Conservation (phyloP, 1,140 invertebrate species). For the Latrodectus geometricus region DNA sequence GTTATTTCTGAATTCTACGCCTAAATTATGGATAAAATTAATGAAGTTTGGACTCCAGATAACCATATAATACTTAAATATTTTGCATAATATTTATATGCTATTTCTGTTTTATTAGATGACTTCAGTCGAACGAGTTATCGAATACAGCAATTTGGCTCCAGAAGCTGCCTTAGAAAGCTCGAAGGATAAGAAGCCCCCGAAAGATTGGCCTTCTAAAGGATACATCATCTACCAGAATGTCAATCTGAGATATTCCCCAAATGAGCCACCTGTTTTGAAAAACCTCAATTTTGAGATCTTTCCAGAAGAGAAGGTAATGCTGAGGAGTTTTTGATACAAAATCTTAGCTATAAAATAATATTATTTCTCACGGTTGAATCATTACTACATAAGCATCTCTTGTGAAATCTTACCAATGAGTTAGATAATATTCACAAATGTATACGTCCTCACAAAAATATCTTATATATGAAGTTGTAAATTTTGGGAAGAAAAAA, state of each 20-base stretch:
- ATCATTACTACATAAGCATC: no score
- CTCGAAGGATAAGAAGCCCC: constrained; percentile 47
- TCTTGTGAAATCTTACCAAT: no score
- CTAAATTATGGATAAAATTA: background rate
- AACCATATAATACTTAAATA: background rate
- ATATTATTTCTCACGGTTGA: no score
- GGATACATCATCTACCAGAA: constrained; percentile 80
- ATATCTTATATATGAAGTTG: no score
- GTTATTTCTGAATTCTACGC: no score
- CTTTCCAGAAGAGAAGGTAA: constrained; percentile 66
- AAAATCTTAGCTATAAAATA: no score
- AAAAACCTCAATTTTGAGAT: constrained; percentile 75
- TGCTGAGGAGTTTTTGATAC: no score
- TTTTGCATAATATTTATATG: background rate
- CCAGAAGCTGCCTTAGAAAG: constrained; percentile 57
- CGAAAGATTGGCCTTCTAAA: constrained; percentile 75
- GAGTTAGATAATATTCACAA: no score
- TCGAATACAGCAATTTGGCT: constrained; percentile 74
- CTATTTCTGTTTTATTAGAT: constrained; percentile 68
- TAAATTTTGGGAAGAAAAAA: no score
- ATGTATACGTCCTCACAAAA: no score
- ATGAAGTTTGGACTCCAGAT: background rate
- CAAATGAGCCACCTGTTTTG: constrained; percentile 74
- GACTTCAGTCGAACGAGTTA: constrained; percentile 80
- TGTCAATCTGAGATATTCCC: constrained; percentile 77